Evolutionary conservation across 2,888 invertebrate species (phyloP), one percentile per base, ranked within the genome.

Genomic region (Melitaea athalia): DNA sequence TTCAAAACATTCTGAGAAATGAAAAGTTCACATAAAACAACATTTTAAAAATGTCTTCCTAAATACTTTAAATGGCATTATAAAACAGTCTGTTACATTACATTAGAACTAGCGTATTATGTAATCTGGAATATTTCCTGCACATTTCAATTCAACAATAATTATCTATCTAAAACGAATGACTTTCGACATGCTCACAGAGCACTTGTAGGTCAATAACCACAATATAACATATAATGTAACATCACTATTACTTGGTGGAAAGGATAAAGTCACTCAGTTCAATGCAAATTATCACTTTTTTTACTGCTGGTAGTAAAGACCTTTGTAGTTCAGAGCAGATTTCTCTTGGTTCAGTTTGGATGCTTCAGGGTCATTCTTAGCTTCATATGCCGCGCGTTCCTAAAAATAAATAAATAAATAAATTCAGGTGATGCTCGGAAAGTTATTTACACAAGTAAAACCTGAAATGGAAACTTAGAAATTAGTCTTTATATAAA

Each of bases 311-410:
- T 88, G 93, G 80, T 93, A 92, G 85, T 95, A 95, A 74, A 93
- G 93, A 43, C 95, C 95, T 78, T 94, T 94, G 87, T 94, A 95
- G 81, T 95, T 94, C 71, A 94, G 93, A 62, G 88, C 87, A 53
- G 91, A 92, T 71, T 75, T 88, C 31, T 91, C 89, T 76, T 92
- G 87, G 60, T 92, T 85, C 42, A 79, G 78, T 75, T 84, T 88
- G 70, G 91, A 91, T 33, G 89, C 87, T 74, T 92, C 92, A 8
- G 94, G 94, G 80, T 93, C n/a, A n/a, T 14, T 91, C 77, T 91
- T 93, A 31, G 92, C 87, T 80, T 94, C 95, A 33, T 93, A 77
- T 0, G 91, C 95, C 31, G 85, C 91, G 59, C 93, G 94, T 77
- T 95, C 95, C 95, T 95, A 31, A 83, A 59, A 92, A 90, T 77